Evolutionary conservation across 2,113 vertebrate genomes (phyloP), one percentile per base, ranked within the genome.

Genomic region (Oryzias woworae): DNA sequence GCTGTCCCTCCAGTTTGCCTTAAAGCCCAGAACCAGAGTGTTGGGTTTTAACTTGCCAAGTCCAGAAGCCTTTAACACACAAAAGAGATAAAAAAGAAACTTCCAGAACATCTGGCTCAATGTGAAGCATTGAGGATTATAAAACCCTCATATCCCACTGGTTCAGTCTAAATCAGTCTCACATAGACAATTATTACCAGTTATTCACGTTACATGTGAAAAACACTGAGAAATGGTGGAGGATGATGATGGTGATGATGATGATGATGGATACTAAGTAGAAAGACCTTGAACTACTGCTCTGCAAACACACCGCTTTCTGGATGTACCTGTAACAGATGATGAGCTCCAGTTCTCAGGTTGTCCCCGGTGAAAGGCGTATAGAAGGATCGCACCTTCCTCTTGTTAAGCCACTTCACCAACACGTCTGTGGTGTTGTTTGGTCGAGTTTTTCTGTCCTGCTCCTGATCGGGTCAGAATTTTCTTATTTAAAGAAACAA

Each of bases 41-140:
- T 92, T 94, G 36, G 93, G 90, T 62, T 89, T 93, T 42, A 93
- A 67, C 56, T 92, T 92, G 3, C 91, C 91, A 23, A 94, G 78
- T 69, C 90, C 53, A 14, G 62, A 55, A 1, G 53, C 45, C 53
- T 65, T 16, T 7, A 42, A 16, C 15, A n/a, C 8, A 45, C 1
- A 44, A 44, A 45, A 10, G 4, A 12, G 24, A 15, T 42, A 3
- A 42, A 4, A 13, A 22, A 22, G 10, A 13, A 18, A 18, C 4
- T 10, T 36, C 36, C 36, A 12, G 7, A 36, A 12, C 36, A 12
- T 2, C 8, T 36, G 36, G 36, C 2, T 36, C 8, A 36, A 36
- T 12, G 7, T 36, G 36, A 36, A 36, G 8, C 36, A 10, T 36
- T 28, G 26, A 28, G 26, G 8, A 12, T 13, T 1, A 36, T 36